Conservation (phyloP, 2,888 invertebrate genomes). For the Polydesmus complanatus region DNA sequence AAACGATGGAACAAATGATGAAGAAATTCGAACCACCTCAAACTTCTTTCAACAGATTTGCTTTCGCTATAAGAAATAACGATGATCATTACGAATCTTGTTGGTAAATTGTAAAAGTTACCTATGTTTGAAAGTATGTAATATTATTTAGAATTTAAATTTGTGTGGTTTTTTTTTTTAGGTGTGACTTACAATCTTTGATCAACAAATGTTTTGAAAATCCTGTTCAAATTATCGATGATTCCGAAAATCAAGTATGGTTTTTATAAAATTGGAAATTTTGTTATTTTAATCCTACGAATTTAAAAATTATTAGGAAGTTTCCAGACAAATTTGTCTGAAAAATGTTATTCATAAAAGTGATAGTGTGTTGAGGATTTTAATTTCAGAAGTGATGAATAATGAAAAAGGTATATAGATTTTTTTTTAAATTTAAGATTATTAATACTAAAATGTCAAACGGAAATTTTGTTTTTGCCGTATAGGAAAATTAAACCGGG, state of each 20-base stretch:
- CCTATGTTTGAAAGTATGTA: no score
- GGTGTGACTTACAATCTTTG: background rate
- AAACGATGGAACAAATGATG: background rate
- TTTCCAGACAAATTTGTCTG: background rate
- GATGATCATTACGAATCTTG: background rate
- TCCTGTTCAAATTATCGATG: background rate
- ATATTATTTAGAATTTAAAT: no score
- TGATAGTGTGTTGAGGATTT: background rate
- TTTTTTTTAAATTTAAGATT: no score
- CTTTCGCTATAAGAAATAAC: background rate
- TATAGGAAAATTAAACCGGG: no score
- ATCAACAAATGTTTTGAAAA: background rate
- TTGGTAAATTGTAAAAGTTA: background rate
- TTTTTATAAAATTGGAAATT: background rate
- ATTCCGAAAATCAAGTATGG: background rate
- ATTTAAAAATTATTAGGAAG: background rate
- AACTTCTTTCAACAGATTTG: background rate
- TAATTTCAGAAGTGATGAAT: background rate
- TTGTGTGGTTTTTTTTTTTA: no score
- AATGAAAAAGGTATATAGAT: background rate
- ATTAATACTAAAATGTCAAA: no score
- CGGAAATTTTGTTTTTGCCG: no score
- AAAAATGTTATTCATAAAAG: background rate
- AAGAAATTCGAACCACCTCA: background rate
- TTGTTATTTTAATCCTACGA: background rate